Evolutionary conservation across 2,797 vertebrate species (phyloP).

Genomic region (Periophthalmus magnuspinnatus): DNA sequence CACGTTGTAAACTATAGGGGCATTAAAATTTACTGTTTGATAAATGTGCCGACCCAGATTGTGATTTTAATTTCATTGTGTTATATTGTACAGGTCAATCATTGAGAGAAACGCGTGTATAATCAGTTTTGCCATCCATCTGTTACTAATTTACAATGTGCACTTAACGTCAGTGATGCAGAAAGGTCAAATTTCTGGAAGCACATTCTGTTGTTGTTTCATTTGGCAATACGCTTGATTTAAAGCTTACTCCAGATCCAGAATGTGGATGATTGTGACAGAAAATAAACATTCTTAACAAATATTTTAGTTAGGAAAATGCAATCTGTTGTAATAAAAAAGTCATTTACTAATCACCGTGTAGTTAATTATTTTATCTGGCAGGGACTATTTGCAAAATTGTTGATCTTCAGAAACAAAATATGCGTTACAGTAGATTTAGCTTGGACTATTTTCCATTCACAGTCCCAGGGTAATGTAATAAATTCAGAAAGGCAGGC

Average conservation of each 20-base stretch:
- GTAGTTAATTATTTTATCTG: not conserved
- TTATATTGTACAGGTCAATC: not conserved
- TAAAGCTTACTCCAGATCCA: too few relatives aligned
- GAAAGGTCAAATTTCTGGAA: conserved; percentile 52
- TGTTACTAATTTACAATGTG: not conserved
- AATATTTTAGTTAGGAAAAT: too few relatives aligned
- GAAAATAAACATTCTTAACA: too few relatives aligned
- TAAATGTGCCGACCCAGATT: too few relatives aligned
- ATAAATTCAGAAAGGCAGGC: not conserved
- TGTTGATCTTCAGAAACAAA: not conserved
- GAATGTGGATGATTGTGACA: too few relatives aligned
- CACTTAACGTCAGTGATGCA: conserved; percentile 57
- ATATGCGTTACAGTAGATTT: not conserved
- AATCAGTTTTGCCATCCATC: not conserved
- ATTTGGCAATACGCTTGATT: too few relatives aligned
- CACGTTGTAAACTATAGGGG: too few relatives aligned
- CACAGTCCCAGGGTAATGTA: not conserved
- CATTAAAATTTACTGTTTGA: too few relatives aligned
- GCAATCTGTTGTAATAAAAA: too few relatives aligned
- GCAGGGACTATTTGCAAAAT: not conserved
- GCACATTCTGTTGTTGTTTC: not conserved
- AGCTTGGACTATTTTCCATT: not conserved
- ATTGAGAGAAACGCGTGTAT: not conserved
- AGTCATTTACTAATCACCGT: not conserved
- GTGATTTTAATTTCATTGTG: too few relatives aligned